Base-by-base conservation (phyloP, 1,140 invertebrate genomes). In the Diachasma alloeum region DNA sequence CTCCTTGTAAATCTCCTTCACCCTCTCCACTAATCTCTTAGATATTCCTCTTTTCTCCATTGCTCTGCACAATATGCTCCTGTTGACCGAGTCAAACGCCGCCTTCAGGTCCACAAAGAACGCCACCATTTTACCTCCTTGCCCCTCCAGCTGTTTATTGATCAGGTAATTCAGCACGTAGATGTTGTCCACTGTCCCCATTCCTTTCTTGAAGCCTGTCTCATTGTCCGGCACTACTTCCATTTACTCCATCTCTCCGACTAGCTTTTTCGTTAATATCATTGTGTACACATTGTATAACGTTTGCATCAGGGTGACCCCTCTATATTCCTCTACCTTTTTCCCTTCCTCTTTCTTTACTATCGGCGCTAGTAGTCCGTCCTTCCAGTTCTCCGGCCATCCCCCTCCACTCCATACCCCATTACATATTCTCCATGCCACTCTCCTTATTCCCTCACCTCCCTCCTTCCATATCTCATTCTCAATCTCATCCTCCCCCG, bases 321-420 rank as follows among this genome's bases (percentile, higher is more conserved):
- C n/a, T n/a, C n/a, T n/a, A 67, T 85, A 85, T 66, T 83, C 83
- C 10, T 71, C 68, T 36, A 74, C 77, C 24, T 83, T 53, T n/a
- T 71, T 17, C 59, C 77, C 79, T 44, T 81, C 77, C 17, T 81
- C 79, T 79, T 85, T 85, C 74, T 83, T 83, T 46, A 80, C 72
- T n/a, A 83, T 66, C 10, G 82, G 80, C 9, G 42, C 39, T 11
- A n/a, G n/a, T n/a, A n/a, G n/a, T n/a, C n/a, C n/a, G n/a, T n/a
- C n/a, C n/a, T n/a, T n/a, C n/a, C n/a, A n/a, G n/a, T n/a, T n/a
- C n/a, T n/a, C n/a, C n/a, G n/a, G n/a, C n/a, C n/a, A n/a, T n/a
- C n/a, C n/a, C n/a, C n/a, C n/a, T n/a, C n/a, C n/a, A n/a, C n/a
- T n/a, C n/a, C n/a, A n/a, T n/a, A n/a, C n/a, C n/a, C n/a, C n/a